Evolutionary conservation across 2,888 invertebrate genomes (phyloP).

Genomic region (Molanna angustata): DNA sequence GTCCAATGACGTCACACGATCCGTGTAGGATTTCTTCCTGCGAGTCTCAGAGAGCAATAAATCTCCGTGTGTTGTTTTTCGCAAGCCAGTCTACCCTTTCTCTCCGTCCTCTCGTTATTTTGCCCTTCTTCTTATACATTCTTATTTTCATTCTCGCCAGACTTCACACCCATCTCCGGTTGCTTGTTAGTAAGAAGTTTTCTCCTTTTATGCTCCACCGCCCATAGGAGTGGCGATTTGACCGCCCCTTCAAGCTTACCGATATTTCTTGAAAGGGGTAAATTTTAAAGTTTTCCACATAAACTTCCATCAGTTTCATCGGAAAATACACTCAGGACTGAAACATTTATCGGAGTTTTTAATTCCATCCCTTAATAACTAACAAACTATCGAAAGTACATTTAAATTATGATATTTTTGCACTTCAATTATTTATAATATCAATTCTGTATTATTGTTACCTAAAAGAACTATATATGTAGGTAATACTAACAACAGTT

Average conservation of each 20-base stretch:
- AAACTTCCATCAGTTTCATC: no score
- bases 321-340: no score
- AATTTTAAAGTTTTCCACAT: conserved; percentile 13
- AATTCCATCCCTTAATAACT: no score
- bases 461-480: no score
- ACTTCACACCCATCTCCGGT: conserved; percentile 31
- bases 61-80: conserved; percentile 30
- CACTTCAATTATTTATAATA: no score
- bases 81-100: conserved; percentile 13
- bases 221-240: conserved; percentile 19
- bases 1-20: conserved; percentile 15
- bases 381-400: no score
- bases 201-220: conserved; percentile 29
- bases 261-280: conserved; percentile 5
- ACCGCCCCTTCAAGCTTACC: conserved; percentile 3
- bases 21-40: conserved; percentile 17
- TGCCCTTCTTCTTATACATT: conserved; percentile 14
- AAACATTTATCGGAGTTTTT: no score
- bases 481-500: no score
- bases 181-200: conserved; percentile 30
- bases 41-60: conserved; percentile 24
- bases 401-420: no score
- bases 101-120: conserved; percentile 13
- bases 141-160: conserved; percentile 29
- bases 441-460: no score